phyloP scores from a whole-genome alignment of 2,797 vertebrate species.

The Trachurus trachurus region DNA sequence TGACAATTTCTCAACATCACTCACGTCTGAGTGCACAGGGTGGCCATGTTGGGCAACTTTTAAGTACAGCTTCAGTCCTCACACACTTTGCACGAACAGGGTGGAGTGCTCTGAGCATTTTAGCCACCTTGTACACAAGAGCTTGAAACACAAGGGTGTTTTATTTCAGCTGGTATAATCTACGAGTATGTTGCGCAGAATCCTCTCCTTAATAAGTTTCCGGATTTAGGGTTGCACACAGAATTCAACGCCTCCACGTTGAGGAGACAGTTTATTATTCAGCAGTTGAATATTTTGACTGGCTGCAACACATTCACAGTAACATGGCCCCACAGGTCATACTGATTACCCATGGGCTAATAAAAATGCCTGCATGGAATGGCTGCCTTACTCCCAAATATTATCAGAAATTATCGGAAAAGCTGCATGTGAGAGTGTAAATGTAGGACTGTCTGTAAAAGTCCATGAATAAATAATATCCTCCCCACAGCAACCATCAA shows the following conservation, averaged over 20 bases:
- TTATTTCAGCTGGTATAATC: background rate
- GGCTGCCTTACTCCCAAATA: conserved; percentile 17
- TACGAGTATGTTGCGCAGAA: background rate
- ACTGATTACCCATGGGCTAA: conserved; percentile 42
- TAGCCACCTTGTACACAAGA: conserved; percentile 49
- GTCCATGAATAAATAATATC: conserved; percentile 62
- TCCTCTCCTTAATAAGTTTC: background rate
- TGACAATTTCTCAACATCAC: conserved; percentile 76
- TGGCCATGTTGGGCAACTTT: conserved; percentile 79
- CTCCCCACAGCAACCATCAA: conserved; percentile 33
- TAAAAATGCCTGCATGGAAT: conserved; percentile 22
- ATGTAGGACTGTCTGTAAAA: conserved; percentile 36
- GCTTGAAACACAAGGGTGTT: conserved; percentile 27
- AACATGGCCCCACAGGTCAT: conserved; percentile 32
- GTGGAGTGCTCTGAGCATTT: conserved; percentile 57
- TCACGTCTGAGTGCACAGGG: conserved; percentile 74
- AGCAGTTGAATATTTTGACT: conserved; percentile 40
- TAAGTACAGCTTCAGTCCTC: conserved; percentile 67
- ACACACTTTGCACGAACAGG: conserved; percentile 59
- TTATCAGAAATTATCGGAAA: conserved; percentile 20
- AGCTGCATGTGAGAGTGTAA: background rate
- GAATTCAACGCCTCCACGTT: background rate
- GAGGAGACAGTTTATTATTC: conserved; percentile 27
- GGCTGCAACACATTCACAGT: conserved; percentile 29
- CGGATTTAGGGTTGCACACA: background rate